A percentile compares a stretch with the other conserved stretches of the same genome.
These are phyloP conservation scores for Pyrrhosoma nymphula DNA, from an alignment of 2,888 invertebrate species.

Conservation along the genomic window DNA sequence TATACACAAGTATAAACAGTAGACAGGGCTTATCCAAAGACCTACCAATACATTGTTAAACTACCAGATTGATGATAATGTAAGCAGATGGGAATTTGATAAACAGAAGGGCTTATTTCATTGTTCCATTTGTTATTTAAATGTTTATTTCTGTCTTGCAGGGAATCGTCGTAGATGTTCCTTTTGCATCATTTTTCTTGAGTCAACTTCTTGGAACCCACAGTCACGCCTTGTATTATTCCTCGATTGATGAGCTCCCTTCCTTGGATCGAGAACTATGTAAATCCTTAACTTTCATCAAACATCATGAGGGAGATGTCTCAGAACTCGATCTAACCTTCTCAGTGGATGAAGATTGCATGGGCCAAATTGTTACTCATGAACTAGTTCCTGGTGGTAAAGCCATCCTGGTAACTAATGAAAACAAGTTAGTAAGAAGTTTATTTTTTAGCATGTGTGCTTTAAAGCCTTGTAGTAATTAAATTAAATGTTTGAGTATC, in stretches of 20 bases:
- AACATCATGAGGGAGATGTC: constrained; percentile 93
- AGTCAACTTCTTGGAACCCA: constrained; percentile 97
- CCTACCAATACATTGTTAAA: too few relatives aligned
- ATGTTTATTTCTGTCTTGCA: constrained; percentile 75
- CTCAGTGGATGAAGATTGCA: constrained; percentile 95
- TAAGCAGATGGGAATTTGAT: background rate
- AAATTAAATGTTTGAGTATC: too few relatives aligned
- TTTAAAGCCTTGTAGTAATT: too few relatives aligned
- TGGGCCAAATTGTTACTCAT: constrained; percentile 96
- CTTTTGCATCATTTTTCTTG: constrained; percentile 98
- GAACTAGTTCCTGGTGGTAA: constrained; percentile 97
- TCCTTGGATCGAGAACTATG: constrained; percentile 98
- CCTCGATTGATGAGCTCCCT: constrained; percentile 98
- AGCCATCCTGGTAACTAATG: constrained; percentile 95
- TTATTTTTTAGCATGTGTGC: constrained; percentile 34
- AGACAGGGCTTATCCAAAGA: too few relatives aligned
- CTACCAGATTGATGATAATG: background rate
- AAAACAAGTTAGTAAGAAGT: constrained; percentile 88
- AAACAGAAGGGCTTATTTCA: background rate
- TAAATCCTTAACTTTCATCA: constrained; percentile 96
- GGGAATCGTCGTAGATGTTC: constrained; percentile 99
- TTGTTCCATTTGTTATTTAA: background rate
- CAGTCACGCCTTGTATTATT: constrained; percentile 92
- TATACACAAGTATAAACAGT: too few relatives aligned
- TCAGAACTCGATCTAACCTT: constrained; percentile 96